Evolutionary conservation across 2,113 vertebrate genomes (phyloP).

Genomic region (Prietella phreatophila): DNA sequence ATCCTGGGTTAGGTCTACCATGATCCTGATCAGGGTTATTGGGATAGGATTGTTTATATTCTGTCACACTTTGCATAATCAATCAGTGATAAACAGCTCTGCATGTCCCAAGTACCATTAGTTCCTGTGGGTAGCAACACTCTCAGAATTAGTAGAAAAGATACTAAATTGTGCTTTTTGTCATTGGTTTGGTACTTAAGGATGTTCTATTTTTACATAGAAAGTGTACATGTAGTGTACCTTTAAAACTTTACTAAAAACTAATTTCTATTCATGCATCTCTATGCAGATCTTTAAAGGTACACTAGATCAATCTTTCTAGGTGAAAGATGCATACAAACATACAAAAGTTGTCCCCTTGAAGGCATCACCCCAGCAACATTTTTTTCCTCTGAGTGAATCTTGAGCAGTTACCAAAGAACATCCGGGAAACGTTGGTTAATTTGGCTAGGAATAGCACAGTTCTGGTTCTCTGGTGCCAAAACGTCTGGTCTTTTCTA

Average conservation of each 20-base stretch:
- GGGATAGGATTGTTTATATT: not conserved
- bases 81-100: not conserved
- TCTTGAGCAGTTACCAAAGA: not conserved
- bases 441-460: not conserved
- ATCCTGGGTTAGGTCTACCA: not conserved
- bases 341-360: not conserved
- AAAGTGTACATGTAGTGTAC: not conserved
- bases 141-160: not conserved
- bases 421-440: not conserved
- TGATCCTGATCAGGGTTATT: not conserved
- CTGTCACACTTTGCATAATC: not conserved
- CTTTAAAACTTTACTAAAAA: not conserved
- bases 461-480: not conserved
- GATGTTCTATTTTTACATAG: not conserved
- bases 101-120: not conserved
- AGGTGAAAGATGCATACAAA: not conserved
- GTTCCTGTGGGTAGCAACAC: not conserved
- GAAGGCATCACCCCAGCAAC: too few relatives aligned
- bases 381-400: not conserved
- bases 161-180: not conserved
- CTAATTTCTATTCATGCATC: not conserved
- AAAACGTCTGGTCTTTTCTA: slow-evolving; percentile 5
- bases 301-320: not conserved
- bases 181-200: not conserved
- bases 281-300: not conserved